These are phyloP conservation scores for Zaprionus vittiger DNA, from an alignment of 1,140 invertebrate species.

Conservation along the genomic window DNA sequence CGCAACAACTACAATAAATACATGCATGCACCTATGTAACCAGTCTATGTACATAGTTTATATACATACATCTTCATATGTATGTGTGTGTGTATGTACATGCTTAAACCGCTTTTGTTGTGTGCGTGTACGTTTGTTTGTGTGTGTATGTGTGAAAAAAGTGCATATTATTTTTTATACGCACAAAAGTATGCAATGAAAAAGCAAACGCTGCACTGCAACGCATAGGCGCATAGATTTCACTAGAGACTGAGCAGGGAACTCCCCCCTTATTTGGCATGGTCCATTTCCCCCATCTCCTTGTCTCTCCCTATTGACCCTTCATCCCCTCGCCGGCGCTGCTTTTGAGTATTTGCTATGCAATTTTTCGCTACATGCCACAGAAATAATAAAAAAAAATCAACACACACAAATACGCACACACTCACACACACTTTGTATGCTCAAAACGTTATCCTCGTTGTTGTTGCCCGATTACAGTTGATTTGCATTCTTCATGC, in stretches of 20 bases:
- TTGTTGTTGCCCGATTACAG: constrained; percentile 45
- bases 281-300: neutral
- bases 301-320: neutral
- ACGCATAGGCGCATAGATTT: constrained; percentile 29
- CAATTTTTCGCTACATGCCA: constrained; percentile 64
- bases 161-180: constrained; percentile 66
- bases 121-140: constrained; percentile 41
- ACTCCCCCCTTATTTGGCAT: constrained; percentile 10
- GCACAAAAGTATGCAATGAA: constrained; percentile 65
- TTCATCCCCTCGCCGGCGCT: neutral
- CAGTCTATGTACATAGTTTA: constrained; percentile 11
- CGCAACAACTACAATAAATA: constrained; percentile 57
- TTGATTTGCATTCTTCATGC: constrained; percentile 52
- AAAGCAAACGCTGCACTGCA: constrained; percentile 45
- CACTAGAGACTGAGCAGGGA: neutral
- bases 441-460: constrained; percentile 32
- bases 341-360: constrained; percentile 62
- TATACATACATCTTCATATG: constrained; percentile 14
- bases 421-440: constrained; percentile 39
- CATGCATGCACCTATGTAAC: constrained; percentile 38
- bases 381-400: constrained; percentile 39
- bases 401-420: constrained; percentile 8
- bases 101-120: constrained; percentile 63
- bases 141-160: constrained; percentile 40
- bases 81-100: constrained; percentile 33